These are phyloP conservation scores for Engraulis encrasicolus DNA, from an alignment of 2,113 vertebrate genomes.

Conservation along the genomic window DNA sequence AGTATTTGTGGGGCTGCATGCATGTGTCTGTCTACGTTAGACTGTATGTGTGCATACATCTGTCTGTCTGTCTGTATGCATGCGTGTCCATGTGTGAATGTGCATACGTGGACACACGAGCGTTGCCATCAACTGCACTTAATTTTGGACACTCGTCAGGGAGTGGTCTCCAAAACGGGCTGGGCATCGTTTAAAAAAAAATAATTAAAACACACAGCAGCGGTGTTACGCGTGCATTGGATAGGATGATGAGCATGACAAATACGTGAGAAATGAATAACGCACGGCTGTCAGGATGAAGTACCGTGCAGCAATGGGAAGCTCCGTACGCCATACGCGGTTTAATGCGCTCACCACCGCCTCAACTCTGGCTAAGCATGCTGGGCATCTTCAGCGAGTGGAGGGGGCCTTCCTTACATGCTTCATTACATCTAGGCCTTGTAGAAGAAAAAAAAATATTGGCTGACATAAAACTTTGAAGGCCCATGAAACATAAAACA, in stretches of 20 bases:
- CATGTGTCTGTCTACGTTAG: too few species aligned
- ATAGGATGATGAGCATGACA: conserved; percentile 12
- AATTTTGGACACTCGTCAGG: background rate
- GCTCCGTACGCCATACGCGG: background rate
- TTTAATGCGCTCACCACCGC: background rate
- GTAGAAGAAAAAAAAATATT: background rate
- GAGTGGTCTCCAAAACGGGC: background rate
- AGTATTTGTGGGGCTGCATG: too few species aligned
- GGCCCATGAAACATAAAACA: conserved; percentile 14
- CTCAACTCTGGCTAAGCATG: background rate
- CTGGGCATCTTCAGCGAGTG: background rate
- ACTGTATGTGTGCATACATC: too few species aligned
- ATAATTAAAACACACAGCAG: background rate
- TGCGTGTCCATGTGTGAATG: too few species aligned
- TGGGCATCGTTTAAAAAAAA: background rate
- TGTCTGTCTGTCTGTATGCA: too few species aligned
- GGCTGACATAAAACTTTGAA: background rate
- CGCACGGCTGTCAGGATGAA: conserved; percentile 28
- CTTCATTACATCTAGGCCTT: conserved; percentile 4
- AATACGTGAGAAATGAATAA: conserved; percentile 30
- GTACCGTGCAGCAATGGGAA: background rate
- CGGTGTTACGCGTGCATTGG: background rate
- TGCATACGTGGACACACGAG: too few species aligned
- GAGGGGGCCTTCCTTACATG: conserved; percentile 13
- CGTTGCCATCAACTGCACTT: too few species aligned